phyloP scores from a whole-genome alignment of 1,140 invertebrate genomes.

The Pachypsylla venusta region DNA sequence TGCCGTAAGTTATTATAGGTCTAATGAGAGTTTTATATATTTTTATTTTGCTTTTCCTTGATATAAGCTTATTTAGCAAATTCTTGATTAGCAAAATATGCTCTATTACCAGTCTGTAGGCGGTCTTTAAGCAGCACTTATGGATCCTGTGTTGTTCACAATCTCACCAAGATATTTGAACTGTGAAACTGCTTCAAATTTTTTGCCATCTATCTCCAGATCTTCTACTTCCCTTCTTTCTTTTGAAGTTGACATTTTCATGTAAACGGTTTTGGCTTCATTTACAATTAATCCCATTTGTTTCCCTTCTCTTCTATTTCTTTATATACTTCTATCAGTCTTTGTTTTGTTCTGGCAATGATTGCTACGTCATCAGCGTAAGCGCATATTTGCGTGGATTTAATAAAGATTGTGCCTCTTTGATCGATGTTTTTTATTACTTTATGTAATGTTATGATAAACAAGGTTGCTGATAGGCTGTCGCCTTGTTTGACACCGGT shows the following conservation, averaged over 20 bases:
- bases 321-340: not conserved
- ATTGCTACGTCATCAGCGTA: not conserved
- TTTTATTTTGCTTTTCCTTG: not conserved
- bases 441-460: not conserved
- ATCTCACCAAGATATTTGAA: not conserved
- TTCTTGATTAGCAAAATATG: not conserved
- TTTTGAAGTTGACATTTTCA: not conserved
- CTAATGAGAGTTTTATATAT: not conserved
- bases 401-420: not conserved
- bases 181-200: not conserved
- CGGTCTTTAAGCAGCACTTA: not conserved
- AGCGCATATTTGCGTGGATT: not conserved
- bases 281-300: not conserved
- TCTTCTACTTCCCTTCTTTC: not conserved
- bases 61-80: not conserved
- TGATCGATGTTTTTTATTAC: not conserved
- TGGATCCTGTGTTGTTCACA: not conserved
- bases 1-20: not conserved
- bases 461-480: not conserved
- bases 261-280: not conserved
- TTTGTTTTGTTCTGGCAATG: not conserved
- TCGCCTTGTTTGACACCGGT: slow-evolving; percentile 2
- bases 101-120: not conserved
- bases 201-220: not conserved
- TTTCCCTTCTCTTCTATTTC: not conserved